Evolutionary conservation across 2,797 vertebrate genomes (phyloP), one percentile per base, ranked within the genome.

Genomic region (Pygocentrus nattereri): DNA sequence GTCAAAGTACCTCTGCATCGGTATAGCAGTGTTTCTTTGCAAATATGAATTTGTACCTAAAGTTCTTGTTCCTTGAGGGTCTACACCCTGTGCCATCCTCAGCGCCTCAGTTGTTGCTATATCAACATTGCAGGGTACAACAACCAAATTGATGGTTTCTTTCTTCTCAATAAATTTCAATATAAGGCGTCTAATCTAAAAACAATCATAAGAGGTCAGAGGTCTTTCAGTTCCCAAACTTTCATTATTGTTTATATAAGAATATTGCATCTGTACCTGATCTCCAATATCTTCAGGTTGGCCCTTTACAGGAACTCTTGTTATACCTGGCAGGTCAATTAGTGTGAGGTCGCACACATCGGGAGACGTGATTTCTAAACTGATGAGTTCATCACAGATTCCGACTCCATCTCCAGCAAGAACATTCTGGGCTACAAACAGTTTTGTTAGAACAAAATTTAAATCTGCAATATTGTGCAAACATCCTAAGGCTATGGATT

Each of bases 51-150:
- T 73, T 38, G 19, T 85, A 96, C 95, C 96, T 82, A 96, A 84
- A 64, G 95, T 96, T 77, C 96, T 94, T 78, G 95, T 91, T 77
- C 95, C 96, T 0, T 54, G 67, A 4, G 94, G 93, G 76, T 97
- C 96, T 83, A 95, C 95, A 50, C 93, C 90, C 76, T 94, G 92
- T 31, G 95, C 95, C 95, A 97, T 96, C 90, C 90, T 92, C 88
- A 96, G 84, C 0, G 95, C 95, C 88, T 96, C 95, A 0, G 94
- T 96, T 81, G 96, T 96, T 74, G 95, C 94, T 0, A 96, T 94
- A 87, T 96, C 96, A 89, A 96, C 92, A 0, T 97, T 96, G 67
- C 95, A 91, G 0, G 96, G 95, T 44, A 97, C 93, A 47, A 96
- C 95, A 18, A 95, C 94, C 86, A 97, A 85, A 88, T 91, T 95